Evolutionary conservation across 2,888 invertebrate species (phyloP), one percentile per base, ranked within the genome.

Genomic region (Dermolepida albohirtum): DNA sequence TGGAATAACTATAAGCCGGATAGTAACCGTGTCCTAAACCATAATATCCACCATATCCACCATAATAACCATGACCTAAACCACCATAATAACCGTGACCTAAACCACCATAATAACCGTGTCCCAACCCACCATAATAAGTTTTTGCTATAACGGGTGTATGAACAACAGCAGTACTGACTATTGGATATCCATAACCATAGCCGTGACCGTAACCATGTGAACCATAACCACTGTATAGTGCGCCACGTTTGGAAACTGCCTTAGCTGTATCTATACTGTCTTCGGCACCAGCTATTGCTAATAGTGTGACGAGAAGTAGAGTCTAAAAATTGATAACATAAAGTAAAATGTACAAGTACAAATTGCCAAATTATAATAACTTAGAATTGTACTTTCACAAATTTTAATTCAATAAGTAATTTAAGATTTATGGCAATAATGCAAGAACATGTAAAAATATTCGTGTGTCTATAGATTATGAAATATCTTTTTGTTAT

Each of bases 241-340:
- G 65, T 27, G 73, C 66, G 5, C 80, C 80, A 47, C 81, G 73
- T 73, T 81, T 81, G 8, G 77, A 72, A 14, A 76, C 76, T 67
- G 74, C 77, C 70, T 80, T 80, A 0, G 66, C 72, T 51, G 66
- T 74, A 43, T 70, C 74, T 34, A 70, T 74, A 34, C 66, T 72
- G 47, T 73, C 71, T 68, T 72, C 74, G 2, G 73, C 71, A 5
- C 50, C 40, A 8, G 72, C 68, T 27, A 71, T 29, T 40, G 59
- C 73, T 17, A 66, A 62, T 6, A 74, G n/a, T n/a, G 68, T 50
- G 8, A 69, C 44, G 8, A 74, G 34, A 5, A 43, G 34, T 22
- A 74, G 55, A 17, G 65, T 68, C 73, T 72, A 43, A 51, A 66
- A 66, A 1, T 17, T 47, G 12, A 63, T 6, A 17, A 16, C 11